A percentile compares a stretch with the other conserved stretches of the same genome.
phyloP scores from a whole-genome alignment of 2,797 vertebrate genomes.

The Sebastes baramenuke region DNA sequence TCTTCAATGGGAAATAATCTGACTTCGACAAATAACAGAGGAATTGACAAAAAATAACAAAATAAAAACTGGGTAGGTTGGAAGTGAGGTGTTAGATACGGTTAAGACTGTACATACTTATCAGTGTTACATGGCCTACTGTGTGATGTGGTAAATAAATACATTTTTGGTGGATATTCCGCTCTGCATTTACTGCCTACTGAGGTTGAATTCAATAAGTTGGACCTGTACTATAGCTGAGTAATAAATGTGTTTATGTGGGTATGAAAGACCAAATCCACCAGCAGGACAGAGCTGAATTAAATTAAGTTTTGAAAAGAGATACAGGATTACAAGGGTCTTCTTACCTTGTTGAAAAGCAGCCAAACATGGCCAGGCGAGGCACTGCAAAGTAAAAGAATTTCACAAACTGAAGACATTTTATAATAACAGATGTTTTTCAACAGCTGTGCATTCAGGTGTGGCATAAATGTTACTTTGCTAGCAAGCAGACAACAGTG shows the following conservation, averaged over 20 bases:
- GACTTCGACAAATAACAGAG: not conserved
- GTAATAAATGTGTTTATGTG: not conserved
- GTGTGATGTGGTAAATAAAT: not conserved
- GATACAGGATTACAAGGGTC: not conserved
- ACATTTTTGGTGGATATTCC: not conserved
- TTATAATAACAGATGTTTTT: not conserved
- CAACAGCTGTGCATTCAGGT: not conserved
- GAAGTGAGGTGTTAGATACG: not conserved
- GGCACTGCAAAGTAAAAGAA: constrained; percentile 72
- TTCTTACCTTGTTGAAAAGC: constrained; percentile 80
- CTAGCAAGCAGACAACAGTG: not conserved
- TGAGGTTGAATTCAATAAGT: not conserved
- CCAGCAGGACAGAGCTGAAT: not conserved
- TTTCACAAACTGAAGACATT: not conserved
- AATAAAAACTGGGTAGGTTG: not conserved
- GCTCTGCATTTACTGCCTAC: not conserved
- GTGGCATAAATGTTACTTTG: not conserved
- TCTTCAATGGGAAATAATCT: not conserved
- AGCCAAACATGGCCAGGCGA: constrained; percentile 74
- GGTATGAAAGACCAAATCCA: not conserved
- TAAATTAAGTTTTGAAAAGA: not conserved
- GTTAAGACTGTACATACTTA: not conserved
- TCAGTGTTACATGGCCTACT: not conserved
- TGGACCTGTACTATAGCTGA: not conserved
- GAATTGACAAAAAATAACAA: not conserved